These are phyloP conservation scores for Trachelus troglodyta DNA, from an alignment of 2,888 invertebrate genomes.

Conservation along the genomic window DNA sequence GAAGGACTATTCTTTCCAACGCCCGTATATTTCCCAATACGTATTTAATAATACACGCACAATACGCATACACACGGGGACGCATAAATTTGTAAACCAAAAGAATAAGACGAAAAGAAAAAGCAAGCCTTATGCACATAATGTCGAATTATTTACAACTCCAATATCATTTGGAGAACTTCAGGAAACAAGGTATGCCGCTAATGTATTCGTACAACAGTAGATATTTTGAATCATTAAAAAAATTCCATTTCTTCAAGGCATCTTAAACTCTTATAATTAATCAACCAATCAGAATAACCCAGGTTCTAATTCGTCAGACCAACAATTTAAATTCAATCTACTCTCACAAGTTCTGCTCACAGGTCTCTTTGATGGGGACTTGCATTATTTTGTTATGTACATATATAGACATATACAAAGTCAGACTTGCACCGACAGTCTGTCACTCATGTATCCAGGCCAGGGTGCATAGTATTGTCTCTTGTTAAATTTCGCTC, in stretches of 20 bases:
- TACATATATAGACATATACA: background rate
- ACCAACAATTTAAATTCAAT: background rate
- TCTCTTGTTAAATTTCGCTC: background rate
- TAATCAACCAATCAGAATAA: background rate
- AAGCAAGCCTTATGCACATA: no score
- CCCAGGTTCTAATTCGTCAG: background rate
- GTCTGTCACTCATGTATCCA: background rate
- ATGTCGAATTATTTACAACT: background rate
- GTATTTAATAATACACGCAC: background rate
- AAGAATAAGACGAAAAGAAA: background rate
- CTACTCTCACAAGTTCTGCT: background rate
- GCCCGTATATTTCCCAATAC: background rate
- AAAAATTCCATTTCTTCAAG: background rate
- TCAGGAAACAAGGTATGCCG: background rate
- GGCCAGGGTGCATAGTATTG: background rate
- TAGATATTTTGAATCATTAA: background rate
- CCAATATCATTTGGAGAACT: background rate
- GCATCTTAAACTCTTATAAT: background rate
- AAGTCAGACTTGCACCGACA: background rate
- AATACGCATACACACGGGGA: background rate
- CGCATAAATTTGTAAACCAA: background rate
- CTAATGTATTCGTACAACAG: background rate
- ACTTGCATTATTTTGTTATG: background rate
- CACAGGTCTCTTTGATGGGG: background rate
- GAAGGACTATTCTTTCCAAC: background rate